phyloP scores from a whole-genome alignment of 2,888 invertebrate genomes.

The Heliconius ethilla region DNA sequence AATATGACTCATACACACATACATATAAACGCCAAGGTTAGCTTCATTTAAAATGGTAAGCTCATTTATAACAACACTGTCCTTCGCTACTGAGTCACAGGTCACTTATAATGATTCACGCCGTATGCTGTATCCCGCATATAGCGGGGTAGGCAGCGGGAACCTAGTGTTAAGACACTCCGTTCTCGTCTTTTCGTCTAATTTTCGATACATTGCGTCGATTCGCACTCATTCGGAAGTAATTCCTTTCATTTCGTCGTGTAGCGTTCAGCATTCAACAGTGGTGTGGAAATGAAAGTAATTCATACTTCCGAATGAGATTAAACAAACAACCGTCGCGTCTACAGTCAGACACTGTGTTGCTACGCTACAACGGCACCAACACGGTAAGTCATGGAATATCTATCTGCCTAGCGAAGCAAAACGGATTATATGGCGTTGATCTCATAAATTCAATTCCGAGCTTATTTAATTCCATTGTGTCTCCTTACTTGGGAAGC shows the following conservation, averaged over 20 bases:
- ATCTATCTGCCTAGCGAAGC: background rate
- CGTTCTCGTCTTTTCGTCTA: background rate
- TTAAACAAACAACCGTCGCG: too few relatives aligned
- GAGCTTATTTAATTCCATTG: constrained; percentile 9
- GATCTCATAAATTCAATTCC: constrained; percentile 22
- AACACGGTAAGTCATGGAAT: too few relatives aligned
- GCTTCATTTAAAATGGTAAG: constrained; percentile 10
- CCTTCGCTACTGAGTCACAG: constrained; percentile 9
- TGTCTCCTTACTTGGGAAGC: background rate
- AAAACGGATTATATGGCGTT: background rate
- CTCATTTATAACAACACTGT: background rate
- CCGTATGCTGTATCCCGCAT: background rate
- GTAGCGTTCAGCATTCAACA: too few relatives aligned
- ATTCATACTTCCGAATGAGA: too few relatives aligned
- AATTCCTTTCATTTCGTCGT: too few relatives aligned
- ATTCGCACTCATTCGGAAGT: too few relatives aligned
- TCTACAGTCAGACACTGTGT: too few relatives aligned
- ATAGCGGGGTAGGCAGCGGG: background rate
- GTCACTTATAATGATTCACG: background rate
- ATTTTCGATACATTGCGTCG: background rate
- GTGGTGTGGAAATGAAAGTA: too few relatives aligned
- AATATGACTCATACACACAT: constrained; percentile 18
- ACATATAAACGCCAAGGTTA: constrained; percentile 8
- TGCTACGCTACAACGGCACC: too few relatives aligned
- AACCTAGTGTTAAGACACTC: background rate